Evolutionary conservation across 2,888 invertebrate genomes (phyloP), one percentile per base, ranked within the genome.

Genomic region (Syritta pipiens): DNA sequence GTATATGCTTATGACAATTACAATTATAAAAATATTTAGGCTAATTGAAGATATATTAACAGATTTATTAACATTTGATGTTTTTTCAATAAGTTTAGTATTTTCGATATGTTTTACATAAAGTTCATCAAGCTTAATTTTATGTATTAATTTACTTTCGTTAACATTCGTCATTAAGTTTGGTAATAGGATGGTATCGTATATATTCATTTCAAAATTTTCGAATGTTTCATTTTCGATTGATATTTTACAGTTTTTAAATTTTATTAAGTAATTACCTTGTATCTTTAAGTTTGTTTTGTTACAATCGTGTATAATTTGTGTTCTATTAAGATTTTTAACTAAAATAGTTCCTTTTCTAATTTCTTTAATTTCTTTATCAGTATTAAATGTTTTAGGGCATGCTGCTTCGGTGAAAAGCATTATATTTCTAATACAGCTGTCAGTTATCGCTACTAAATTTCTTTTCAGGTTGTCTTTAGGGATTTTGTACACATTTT

Each of bases 401-500:
- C 57, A 57, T 14, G 12, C 12, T 32, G 46, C 32, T 46, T 44
- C 44, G 6, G 40, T 32, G n/a, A 28, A 32, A 17, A 6, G 20
- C 30, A 44, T 46, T n/a, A 59, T 44, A 10, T 59, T 44, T 26
- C 32, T 24, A 10, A 59, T 59, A 30, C 46, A 59, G 7, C 4
- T 44, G 10, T 59, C 46, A 10, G 24, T 44, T 44, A 44, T 30
- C 17, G 9, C 3, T 9, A 20, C 3, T 42, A 37, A 20, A 30
- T 46, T 44, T 30, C 6, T 44, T 37, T 46, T 40, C 26, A 40
- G 24, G 9, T 59, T 44, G 12, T 32, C 10, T 24, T 28, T 20
- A 9, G 28, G 20, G 12, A 30, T 12, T 46, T 20, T 22, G 28
- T 32, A 59, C n/a, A 32, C 6, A 12, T 32, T 59, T 1, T 44